These are phyloP conservation scores for Drosophila atroscutellata DNA, from an alignment of 2,888 invertebrate species.

Conservation along the genomic window DNA sequence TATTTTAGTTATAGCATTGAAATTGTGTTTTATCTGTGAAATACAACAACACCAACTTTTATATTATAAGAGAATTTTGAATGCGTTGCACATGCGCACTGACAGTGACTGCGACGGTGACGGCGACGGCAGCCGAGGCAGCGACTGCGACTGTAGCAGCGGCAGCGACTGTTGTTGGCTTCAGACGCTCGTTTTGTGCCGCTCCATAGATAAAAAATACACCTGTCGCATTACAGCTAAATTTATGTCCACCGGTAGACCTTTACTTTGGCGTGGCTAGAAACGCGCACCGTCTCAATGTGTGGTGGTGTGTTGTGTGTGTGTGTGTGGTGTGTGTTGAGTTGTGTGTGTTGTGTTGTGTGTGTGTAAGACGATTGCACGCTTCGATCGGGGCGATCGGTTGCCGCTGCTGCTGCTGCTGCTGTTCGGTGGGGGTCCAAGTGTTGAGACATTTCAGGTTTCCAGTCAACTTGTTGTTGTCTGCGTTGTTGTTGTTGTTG, in stretches of 20 bases:
- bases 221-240: constrained; percentile 84
- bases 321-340: constrained; percentile 22
- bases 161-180: constrained; percentile 17
- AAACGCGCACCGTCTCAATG: constrained; percentile 65
- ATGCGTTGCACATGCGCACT: constrained; percentile 75
- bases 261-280: constrained; percentile 82
- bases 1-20: constrained; percentile 72
- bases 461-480: constrained; percentile 64
- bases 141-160: constrained; percentile 20
- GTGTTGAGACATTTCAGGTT: constrained; percentile 81
- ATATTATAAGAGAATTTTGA: constrained; percentile 67
- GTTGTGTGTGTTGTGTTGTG: constrained; percentile 25
- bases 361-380: constrained; percentile 72
- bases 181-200: constrained; percentile 66
- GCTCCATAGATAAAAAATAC: constrained; percentile 82
- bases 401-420: constrained; percentile 52
- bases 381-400: constrained; percentile 78
- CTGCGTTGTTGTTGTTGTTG: constrained; percentile 23
- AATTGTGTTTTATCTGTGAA: constrained; percentile 50
- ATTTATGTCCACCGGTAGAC: constrained; percentile 84
- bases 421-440: constrained; percentile 78
- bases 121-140: constrained; percentile 1
- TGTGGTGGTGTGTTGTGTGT: constrained; percentile 20
- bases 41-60: constrained; percentile 44
- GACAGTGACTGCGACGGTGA: not conserved